These are phyloP conservation scores for Anastatus disparis DNA, from an alignment of 1,140 invertebrate genomes.

Conservation along the genomic window DNA sequence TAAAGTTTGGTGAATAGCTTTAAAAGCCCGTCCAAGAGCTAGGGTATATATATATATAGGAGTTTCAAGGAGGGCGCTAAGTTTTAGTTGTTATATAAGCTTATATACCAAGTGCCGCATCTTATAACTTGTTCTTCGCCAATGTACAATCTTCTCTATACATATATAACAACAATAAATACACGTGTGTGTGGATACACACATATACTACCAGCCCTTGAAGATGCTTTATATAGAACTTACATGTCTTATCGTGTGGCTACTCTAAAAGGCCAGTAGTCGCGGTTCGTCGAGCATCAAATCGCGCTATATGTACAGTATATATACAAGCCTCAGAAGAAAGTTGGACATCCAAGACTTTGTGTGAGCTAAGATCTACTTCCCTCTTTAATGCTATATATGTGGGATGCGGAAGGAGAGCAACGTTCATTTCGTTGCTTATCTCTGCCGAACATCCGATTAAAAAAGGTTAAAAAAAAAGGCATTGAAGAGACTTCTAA, in stretches of 20 bases:
- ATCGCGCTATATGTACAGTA: too few species aligned
- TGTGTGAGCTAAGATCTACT: too few species aligned
- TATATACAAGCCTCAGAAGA: background rate
- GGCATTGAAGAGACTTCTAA: background rate
- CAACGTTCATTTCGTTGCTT: background rate
- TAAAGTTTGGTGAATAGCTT: too few species aligned
- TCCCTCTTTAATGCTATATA: background rate
- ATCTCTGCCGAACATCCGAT: background rate
- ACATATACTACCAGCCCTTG: too few species aligned
- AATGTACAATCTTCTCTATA: too few species aligned
- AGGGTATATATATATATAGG: background rate
- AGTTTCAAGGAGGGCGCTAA: background rate
- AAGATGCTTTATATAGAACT: too few species aligned
- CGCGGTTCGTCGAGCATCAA: constrained; percentile 18
- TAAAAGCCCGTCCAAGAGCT: too few species aligned
- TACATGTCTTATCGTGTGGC: background rate
- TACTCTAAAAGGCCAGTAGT: background rate
- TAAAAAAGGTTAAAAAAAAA: constrained; percentile 11
- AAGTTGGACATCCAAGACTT: constrained; percentile 21
- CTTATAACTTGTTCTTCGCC: background rate
- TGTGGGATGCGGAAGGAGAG: background rate
- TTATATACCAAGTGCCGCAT: too few species aligned
- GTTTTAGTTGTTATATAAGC: too few species aligned
- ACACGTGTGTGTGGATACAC: too few species aligned
- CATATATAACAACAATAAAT: too few species aligned